Percentiles rank a stretch among this genome's conserved stretches.
Conservation (phyloP, 2,888 invertebrate species). For the Drosophila affinis region DNA sequence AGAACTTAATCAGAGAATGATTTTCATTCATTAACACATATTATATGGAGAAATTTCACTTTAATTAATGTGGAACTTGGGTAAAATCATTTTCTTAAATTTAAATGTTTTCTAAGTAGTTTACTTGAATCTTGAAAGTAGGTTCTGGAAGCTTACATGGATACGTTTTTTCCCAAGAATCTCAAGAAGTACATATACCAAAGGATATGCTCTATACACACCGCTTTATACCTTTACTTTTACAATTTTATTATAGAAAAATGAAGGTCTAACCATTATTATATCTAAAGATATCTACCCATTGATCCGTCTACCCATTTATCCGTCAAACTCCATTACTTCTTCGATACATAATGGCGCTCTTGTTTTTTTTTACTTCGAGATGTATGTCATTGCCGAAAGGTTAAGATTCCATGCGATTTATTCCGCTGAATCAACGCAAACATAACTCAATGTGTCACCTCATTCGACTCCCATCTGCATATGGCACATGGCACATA, state of each 20-base stretch:
- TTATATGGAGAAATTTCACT: background rate
- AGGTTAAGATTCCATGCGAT: constrained; percentile 42
- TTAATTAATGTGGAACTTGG: too few species aligned
- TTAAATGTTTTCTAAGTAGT: background rate
- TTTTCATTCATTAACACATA: background rate
- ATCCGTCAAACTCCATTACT: background rate
- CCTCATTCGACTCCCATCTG: constrained; percentile 53
- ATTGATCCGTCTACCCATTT: background rate
- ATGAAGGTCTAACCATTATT: background rate
- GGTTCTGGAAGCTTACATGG: background rate
- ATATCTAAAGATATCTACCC: too few species aligned
- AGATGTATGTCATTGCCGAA: constrained; percentile 62
- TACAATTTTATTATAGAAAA: background rate
- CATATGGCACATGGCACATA: constrained; percentile 1
- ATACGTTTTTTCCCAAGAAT: too few species aligned
- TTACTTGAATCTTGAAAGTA: too few species aligned
- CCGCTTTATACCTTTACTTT: too few species aligned
- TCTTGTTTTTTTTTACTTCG: background rate
- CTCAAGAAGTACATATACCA: too few species aligned
- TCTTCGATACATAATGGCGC: background rate
- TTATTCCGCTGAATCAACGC: constrained; percentile 64
- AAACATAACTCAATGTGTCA: constrained; percentile 72
- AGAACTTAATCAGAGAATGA: background rate
- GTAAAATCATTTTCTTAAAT: too few species aligned
- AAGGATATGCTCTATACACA: too few species aligned